Conservation (phyloP, 1,140 invertebrate genomes). For the Megathymus violae region DNA sequence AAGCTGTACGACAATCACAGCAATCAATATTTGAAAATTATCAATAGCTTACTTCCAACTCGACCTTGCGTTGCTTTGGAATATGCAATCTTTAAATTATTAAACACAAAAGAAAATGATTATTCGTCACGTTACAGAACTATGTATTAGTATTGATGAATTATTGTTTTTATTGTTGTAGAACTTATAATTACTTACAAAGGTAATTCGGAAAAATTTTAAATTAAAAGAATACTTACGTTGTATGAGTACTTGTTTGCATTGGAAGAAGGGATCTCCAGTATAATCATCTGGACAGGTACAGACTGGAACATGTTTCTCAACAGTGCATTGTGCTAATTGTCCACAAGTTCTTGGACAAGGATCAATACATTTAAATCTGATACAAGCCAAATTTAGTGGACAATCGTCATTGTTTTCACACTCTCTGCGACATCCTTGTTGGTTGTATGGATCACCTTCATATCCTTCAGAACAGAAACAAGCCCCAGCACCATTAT, state of each 20-base stretch:
- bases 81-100: too few relatives aligned
- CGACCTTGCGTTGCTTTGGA: too few relatives aligned
- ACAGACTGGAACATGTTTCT: slow-evolving; percentile 90
- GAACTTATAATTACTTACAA: not conserved
- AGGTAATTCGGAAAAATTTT: too few relatives aligned
- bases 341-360: slow-evolving; percentile 90
- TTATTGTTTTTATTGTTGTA: too few relatives aligned
- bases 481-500: slow-evolving; percentile 87
- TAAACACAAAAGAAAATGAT: too few relatives aligned
- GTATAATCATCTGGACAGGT: slow-evolving; percentile 89
- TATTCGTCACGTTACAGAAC: too few relatives aligned
- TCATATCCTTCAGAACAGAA: slow-evolving; percentile 88
- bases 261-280: slow-evolving; percentile 92
- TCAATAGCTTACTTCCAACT: too few relatives aligned
- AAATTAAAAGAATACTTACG: slow-evolving; percentile 75
- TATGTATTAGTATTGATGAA: too few relatives aligned
- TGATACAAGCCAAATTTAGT: slow-evolving; percentile 87
- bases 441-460: slow-evolving; percentile 87
- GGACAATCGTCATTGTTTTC: slow-evolving; percentile 90
- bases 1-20: too few relatives aligned
- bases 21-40: too few relatives aligned
- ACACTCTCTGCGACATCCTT: slow-evolving; percentile 90
- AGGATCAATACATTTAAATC: slow-evolving; percentile 90
- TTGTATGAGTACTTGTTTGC: slow-evolving; percentile 84
- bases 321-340: slow-evolving; percentile 89